Base-by-base conservation (phyloP, 2,888 invertebrate species). In the Cheilosia urbana region DNA sequence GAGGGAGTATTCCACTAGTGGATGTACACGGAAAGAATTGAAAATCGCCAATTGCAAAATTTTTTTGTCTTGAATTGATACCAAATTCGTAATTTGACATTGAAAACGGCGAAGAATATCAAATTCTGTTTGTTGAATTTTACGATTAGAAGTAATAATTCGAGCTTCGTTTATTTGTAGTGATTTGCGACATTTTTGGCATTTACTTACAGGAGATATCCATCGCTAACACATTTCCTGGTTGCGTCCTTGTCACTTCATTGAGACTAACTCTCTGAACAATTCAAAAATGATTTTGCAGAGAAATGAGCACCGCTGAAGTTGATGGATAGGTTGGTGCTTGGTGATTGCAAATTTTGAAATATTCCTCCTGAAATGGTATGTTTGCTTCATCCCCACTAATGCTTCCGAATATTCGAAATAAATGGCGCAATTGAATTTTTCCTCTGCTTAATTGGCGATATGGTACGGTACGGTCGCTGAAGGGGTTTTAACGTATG, bases 381-480 rank as follows among this genome's bases (percentile, higher is more conserved):
- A 45, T 9, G 27, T 60, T 30, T 37, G 30, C 24, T 55, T 60
- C 42, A 62, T 24, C 34, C 37, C 30, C 53, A 34, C 21, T 69
- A 69, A 63, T 57, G 49, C 77, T 58, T 13, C 40, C 53, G 60
- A 77, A 63, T 77, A 72, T 72, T 53, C 65, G 65, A 60, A 77
- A 76, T 76, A 71, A 82, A 65, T 77, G 69, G 55, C 71, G 65
- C 60, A 77, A 82, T 82, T 77, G 71, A 71, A 77, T 49, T 82
- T 69, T 76, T 51, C 58, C 45, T 58, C 51, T 45, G 78, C 34
- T 6, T 15, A 4, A 11, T 7, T 47, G 27, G n/a, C 15, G 57
- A 34, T 69, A 19, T 27, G 57, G 40, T 69, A 19, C 4, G 34
- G 42, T 9, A 42, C n/a, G n/a, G n/a, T 49, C 51, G 57, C 47